These are phyloP conservation scores for Heterodera carotae DNA, from an alignment of 1,140 invertebrate species.

Conservation along the genomic window DNA sequence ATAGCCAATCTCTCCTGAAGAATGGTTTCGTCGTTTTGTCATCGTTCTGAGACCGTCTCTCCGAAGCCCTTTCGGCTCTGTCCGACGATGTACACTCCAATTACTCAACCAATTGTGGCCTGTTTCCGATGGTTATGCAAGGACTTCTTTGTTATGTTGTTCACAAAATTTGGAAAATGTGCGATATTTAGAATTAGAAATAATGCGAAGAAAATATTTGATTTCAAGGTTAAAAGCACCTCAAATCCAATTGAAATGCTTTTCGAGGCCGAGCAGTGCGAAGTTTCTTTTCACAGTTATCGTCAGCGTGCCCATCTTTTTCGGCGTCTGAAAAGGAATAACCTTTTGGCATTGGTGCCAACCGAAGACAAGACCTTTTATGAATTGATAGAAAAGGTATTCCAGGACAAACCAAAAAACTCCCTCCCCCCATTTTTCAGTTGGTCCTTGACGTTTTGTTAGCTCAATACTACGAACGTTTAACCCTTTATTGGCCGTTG, in stretches of 20 bases:
- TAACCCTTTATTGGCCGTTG: constrained; percentile 45
- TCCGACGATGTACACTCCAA: background rate
- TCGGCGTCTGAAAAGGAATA: constrained; percentile 7
- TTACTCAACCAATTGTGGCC: background rate
- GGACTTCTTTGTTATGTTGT: background rate
- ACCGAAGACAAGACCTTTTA: background rate
- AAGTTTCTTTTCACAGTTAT: constrained; percentile 20
- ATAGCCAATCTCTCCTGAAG: background rate
- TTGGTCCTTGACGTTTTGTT: constrained; percentile 33
- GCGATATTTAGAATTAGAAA: background rate
- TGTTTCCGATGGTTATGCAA: background rate
- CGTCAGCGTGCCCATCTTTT: constrained; percentile 25
- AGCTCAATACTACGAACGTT: constrained; percentile 40
- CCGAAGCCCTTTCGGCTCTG: constrained; percentile 8
- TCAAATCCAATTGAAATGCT: background rate
- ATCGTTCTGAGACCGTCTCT: background rate
- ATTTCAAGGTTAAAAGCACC: background rate
- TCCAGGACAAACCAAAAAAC: background rate
- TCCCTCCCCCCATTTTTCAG: constrained; percentile 22
- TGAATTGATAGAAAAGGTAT: background rate
- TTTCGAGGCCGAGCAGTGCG: constrained; percentile 20
- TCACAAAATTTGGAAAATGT: background rate
- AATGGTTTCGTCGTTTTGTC: background rate
- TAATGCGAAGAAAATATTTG: background rate
- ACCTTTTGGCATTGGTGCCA: background rate